These are phyloP conservation scores for Argentina silus DNA, from an alignment of 2,797 vertebrate genomes.

Conservation along the genomic window DNA sequence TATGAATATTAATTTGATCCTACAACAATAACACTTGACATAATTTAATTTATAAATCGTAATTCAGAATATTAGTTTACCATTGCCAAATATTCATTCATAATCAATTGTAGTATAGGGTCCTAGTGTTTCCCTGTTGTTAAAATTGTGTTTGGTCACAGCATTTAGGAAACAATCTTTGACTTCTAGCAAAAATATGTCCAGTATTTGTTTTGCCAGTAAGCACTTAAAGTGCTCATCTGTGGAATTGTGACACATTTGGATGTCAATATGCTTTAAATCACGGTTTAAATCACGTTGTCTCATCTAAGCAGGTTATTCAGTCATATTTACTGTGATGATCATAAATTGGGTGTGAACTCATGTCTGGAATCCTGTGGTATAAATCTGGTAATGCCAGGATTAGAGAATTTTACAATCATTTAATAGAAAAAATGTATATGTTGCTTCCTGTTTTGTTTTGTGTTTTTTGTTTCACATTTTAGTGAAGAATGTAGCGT, in stretches of 20 bases:
- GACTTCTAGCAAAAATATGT: not conserved
- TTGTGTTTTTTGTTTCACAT: slow-evolving; percentile 69
- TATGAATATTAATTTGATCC: not conserved
- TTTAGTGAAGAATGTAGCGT: slow-evolving; percentile 79
- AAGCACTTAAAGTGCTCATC: slow-evolving; percentile 44
- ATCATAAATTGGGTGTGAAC: slow-evolving; percentile 18
- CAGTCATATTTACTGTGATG: slow-evolving; percentile 2
- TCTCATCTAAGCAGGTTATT: slow-evolving; percentile 20
- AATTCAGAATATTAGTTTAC: not conserved
- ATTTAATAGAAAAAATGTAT: slow-evolving; percentile 40
- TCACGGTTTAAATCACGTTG: slow-evolving; percentile 22
- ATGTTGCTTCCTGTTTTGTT: slow-evolving; percentile 39
- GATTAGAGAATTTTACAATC: slow-evolving; percentile 45
- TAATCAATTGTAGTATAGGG: not conserved
- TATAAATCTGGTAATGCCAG: slow-evolving; percentile 10
- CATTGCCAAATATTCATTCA: not conserved
- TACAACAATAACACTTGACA: not conserved
- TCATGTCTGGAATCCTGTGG: slow-evolving; percentile 16
- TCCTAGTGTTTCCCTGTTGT: not conserved
- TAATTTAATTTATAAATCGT: not conserved
- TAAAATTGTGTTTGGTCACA: not conserved
- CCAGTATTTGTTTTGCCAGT: not conserved
- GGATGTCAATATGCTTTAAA: slow-evolving; percentile 25
- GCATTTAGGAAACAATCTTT: not conserved
- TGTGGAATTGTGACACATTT: slow-evolving; percentile 1